Evolutionary conservation across 1,140 invertebrate genomes (phyloP).

Genomic region (Danaus plexippus): DNA sequence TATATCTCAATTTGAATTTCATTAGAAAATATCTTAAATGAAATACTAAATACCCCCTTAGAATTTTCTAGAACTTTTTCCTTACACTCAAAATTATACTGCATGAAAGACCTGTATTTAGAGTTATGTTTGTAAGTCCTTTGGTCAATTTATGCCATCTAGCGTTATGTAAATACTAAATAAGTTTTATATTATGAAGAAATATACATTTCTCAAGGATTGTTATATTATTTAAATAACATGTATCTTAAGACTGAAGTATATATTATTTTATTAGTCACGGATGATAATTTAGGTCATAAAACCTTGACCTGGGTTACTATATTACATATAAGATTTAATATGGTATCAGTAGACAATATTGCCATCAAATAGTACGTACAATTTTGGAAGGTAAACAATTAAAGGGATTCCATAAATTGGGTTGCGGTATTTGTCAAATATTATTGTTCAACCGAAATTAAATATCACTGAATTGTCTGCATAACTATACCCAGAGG

Average conservation of each 20-base stretch:
- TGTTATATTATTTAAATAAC: constrained; percentile 6
- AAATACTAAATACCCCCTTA: no score
- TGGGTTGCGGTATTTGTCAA: constrained; percentile 2
- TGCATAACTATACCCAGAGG: constrained; percentile 3
- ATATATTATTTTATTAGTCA: constrained; percentile 16
- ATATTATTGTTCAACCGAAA: constrained; percentile 6
- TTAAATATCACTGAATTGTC: constrained; percentile 19
- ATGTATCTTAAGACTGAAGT: neutral
- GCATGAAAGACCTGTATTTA: no score
- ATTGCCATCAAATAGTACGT: constrained; percentile 8
- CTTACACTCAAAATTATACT: no score
- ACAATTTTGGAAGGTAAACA: no score
- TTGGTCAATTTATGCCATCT: no score
- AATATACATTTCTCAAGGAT: neutral
- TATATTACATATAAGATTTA: constrained; percentile 14
- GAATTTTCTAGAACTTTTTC: no score
- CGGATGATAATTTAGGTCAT: constrained; percentile 22
- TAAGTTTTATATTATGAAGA: constrained; percentile 7
- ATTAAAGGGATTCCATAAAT: constrained; percentile 10
- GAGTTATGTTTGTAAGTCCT: no score
- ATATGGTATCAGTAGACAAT: neutral
- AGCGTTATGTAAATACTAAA: no score
- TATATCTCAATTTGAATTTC: no score
- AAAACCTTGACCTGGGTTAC: constrained; percentile 24
- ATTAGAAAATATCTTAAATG: no score